Conservation (phyloP, 1,140 invertebrate genomes). For the Himalopsyche phryganea region DNA sequence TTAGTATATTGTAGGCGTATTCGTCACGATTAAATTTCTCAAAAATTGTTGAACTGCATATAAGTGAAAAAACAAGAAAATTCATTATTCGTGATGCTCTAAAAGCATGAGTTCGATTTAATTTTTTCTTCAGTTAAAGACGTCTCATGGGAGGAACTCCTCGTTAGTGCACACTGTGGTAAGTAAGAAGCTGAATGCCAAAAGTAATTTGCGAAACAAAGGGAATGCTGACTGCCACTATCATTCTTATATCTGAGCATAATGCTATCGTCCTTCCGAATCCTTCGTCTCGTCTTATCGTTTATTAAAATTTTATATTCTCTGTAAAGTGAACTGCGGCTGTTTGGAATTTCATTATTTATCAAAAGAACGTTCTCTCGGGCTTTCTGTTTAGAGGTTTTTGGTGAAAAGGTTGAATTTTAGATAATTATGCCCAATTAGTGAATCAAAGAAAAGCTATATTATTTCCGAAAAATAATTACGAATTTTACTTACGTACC, state of each 20-base stretch:
- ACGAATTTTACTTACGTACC: no score
- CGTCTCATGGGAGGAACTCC: not conserved
- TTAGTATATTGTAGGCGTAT: no score
- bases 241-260: constrained; percentile 17
- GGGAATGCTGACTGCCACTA: constrained; percentile 10
- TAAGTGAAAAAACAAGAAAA: no score
- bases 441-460: constrained; percentile 3
- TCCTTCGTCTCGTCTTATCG: not conserved
- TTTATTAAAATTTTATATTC: constrained; percentile 2
- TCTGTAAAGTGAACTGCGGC: constrained; percentile 9
- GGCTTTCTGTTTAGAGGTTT: no score
- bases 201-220: constrained; percentile 20
- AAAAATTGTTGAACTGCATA: no score
- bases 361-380: no score
- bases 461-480: not conserved
- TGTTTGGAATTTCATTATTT: constrained; percentile 6
- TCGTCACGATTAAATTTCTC: no score
- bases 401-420: not conserved
- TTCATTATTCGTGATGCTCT: no score
- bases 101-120: no score
- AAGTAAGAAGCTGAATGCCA: not conserved
- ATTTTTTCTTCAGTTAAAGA: not conserved
- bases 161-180: not conserved
- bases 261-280: not conserved
- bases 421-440: constrained; percentile 1